phyloP scores from a whole-genome alignment of 2,797 vertebrate genomes.

The Aviceda leuphotes region DNA sequence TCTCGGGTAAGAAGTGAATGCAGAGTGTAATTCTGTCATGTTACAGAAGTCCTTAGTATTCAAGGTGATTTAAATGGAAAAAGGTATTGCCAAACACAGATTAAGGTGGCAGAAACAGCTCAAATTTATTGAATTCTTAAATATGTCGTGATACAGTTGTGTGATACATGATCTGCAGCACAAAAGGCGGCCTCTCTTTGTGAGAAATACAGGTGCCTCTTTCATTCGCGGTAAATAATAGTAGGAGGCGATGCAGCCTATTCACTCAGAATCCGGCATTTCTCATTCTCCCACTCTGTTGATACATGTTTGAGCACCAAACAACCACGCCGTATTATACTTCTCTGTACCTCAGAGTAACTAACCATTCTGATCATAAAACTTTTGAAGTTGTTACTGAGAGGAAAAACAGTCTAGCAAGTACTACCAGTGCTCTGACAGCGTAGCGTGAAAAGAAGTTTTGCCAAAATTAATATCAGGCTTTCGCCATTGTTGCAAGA shows the following conservation, averaged over 20 bases:
- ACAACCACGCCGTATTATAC: accelerated
- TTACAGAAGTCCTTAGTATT: background rate
- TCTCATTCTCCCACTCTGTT: background rate
- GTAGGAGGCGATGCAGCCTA: background rate
- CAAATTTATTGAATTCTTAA: background rate
- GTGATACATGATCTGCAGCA: background rate
- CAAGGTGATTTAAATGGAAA: background rate
- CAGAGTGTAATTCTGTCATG: background rate
- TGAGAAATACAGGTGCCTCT: background rate
- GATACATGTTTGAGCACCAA: background rate
- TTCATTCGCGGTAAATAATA: background rate
- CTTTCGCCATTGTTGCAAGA: background rate
- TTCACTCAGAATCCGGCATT: background rate
- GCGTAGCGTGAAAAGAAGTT: background rate
- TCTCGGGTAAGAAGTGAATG: background rate
- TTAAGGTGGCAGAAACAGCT: background rate
- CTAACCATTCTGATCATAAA: background rate
- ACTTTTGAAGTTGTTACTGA: background rate
- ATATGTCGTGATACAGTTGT: background rate
- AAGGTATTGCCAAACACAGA: background rate
- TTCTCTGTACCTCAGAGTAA: background rate
- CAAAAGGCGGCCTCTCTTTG: background rate
- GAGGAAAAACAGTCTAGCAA: too few species aligned
- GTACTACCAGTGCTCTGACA: background rate
- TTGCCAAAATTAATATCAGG: background rate